These are phyloP conservation scores for Turdus rufiventris DNA, from an alignment of 2,113 vertebrate genomes.

Conservation along the genomic window DNA sequence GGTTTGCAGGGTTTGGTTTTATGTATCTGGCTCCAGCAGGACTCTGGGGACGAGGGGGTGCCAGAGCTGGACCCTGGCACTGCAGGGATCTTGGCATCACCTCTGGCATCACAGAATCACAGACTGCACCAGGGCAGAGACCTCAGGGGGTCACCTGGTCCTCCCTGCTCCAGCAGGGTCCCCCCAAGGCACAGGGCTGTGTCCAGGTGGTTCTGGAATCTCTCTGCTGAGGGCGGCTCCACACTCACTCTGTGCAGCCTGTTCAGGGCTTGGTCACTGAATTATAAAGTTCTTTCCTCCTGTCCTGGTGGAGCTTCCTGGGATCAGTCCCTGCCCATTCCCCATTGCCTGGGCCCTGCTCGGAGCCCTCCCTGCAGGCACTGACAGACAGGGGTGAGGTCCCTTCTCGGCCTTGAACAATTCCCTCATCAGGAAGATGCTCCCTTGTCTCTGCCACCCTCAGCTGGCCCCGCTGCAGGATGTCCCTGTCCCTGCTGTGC, in stretches of 20 bases:
- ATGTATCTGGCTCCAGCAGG: neutral
- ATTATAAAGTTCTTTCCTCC: neutral
- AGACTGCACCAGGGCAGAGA: neutral
- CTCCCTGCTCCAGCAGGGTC: neutral
- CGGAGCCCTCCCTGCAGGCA: neutral
- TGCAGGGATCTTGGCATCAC: neutral
- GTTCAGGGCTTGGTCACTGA: neutral
- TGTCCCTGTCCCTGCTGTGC: rapidly evolving
- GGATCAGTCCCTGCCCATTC: neutral
- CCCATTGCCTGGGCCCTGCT: neutral
- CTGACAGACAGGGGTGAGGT: neutral
- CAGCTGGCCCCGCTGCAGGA: neutral
- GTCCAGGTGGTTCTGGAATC: neutral
- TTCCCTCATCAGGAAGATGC: neutral
- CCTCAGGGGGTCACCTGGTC: neutral
- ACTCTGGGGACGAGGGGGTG: rapidly evolving
- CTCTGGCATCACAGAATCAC: neutral
- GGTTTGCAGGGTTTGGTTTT: neutral
- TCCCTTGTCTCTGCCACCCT: neutral
- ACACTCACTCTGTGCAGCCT: neutral
- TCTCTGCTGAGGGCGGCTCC: neutral
- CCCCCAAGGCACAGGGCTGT: neutral
- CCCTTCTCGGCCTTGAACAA: neutral
- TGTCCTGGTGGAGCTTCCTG: neutral
- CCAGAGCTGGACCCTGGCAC: rapidly evolving